A percentile compares a stretch with the other conserved stretches of the same genome.
Evolutionary conservation across 2,888 invertebrate species (phyloP).

Genomic region (Galeopsomyia nigrocyanea): DNA sequence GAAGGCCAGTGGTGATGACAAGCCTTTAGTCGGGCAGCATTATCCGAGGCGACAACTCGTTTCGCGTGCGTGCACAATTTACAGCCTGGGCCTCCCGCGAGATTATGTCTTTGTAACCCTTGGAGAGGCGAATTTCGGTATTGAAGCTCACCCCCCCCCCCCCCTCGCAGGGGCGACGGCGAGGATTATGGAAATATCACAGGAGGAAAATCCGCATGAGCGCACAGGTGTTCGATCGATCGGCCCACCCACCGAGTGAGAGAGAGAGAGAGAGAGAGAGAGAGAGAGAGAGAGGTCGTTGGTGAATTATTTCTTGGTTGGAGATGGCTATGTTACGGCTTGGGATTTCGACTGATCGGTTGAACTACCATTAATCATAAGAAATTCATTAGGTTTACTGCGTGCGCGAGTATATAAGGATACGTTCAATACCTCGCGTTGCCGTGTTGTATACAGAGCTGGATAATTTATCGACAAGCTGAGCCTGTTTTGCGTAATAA

Average conservation of each 20-base stretch:
- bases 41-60: constrained; percentile 9
- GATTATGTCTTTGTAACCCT: constrained; percentile 8
- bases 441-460: no score
- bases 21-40: neutral
- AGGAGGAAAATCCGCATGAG: neutral
- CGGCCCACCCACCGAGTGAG: no score
- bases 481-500: no score
- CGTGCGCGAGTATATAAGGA: no score
- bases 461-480: no score
- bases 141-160: no score
- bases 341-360: no score
- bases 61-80: constrained; percentile 8
- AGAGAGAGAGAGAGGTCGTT: constrained; percentile 11
- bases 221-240: neutral
- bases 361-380: no score
- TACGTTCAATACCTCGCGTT: no score
- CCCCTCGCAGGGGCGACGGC: neutral
- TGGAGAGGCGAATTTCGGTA: constrained; percentile 20
- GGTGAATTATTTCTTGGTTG: constrained; percentile 19
- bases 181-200: constrained; percentile 34
- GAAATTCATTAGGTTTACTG: no score
- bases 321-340: neutral
- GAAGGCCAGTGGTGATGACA: no score
- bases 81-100: neutral
- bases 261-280: neutral